Evolutionary conservation across 2,113 vertebrate species (phyloP), one percentile per base, ranked within the genome.

Genomic region (Oreochromis spilurus): DNA sequence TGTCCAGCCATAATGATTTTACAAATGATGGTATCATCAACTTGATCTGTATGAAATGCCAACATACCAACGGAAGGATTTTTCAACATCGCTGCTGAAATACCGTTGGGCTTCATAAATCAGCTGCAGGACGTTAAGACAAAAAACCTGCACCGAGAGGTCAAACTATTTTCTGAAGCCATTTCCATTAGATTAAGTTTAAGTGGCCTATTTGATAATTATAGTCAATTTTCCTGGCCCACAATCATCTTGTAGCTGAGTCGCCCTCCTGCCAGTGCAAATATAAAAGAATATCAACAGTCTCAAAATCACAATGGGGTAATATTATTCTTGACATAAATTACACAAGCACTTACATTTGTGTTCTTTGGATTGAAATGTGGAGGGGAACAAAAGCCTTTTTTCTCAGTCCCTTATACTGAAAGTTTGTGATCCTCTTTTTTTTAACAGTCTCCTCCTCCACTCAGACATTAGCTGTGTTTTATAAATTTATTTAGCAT

Each of bases 121-220:
- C 55, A 88, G 83, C 86, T 87, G 88, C 81, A 85, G 79, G 21
- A 84, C 17, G 77, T 82, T 40, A 19, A 75, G 29, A 81, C 50
- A 55, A 72, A 89, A 77, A 60, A 24, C 2, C 57, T 38, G 60
- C 21, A 45, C n/a, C 21, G 65, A 86, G 9, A 75, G 85, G 89
- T 90, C 79, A 88, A 77, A 83, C 82, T 85, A 50, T 90, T 94
- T 91, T 90, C 89, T 83, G 34, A 82, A 89, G 83, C 84, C 57
- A 91, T 93, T 94, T 91, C 89, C 88, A 89, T 93, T 88, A 93
- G 89, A 94, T 92, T 87, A 81, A 88, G 65, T 89, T 89, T 92
- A 93, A 94, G 88, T 89, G 89, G 92, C 53, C 92, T 87, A 94
- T 94, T 95, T 93, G 83, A 91, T 94, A 92, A 95, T 94, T 94